Evolutionary conservation across 2,113 vertebrate species (phyloP).

Genomic region (Gymnarchus niloticus): DNA sequence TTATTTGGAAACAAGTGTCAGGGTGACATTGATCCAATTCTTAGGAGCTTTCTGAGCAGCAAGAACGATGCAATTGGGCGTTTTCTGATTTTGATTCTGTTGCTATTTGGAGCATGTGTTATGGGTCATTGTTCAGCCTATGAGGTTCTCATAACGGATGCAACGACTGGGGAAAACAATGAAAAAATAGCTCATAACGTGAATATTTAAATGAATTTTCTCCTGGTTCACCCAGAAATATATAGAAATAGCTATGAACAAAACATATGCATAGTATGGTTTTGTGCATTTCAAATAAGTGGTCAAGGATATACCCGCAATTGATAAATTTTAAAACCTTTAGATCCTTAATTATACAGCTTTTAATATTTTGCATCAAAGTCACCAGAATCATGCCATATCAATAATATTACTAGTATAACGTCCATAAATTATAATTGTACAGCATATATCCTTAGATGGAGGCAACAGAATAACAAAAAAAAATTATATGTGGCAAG

Average conservation of each 20-base stretch:
- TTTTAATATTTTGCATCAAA: background rate
- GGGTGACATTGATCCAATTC: background rate
- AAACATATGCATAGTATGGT: background rate
- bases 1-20: background rate
- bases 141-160: background rate
- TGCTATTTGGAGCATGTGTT: background rate
- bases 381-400: constrained; percentile 7
- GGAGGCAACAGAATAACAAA: background rate
- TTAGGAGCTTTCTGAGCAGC: background rate
- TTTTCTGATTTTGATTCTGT: background rate
- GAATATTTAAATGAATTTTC: background rate
- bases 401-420: background rate
- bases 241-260: background rate
- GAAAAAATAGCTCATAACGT: background rate
- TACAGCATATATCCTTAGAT: background rate
- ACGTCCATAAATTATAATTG: background rate
- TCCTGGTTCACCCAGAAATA: background rate
- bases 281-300: background rate
- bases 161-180: background rate
- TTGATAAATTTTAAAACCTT: too few species aligned
- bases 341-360: background rate
- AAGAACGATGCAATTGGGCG: background rate
- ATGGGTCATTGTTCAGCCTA: background rate
- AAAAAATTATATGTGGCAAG: background rate
- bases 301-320: background rate